These are phyloP conservation scores for Acomys russatus DNA, from an alignment of 2,797 vertebrate genomes.

Conservation along the genomic window DNA sequence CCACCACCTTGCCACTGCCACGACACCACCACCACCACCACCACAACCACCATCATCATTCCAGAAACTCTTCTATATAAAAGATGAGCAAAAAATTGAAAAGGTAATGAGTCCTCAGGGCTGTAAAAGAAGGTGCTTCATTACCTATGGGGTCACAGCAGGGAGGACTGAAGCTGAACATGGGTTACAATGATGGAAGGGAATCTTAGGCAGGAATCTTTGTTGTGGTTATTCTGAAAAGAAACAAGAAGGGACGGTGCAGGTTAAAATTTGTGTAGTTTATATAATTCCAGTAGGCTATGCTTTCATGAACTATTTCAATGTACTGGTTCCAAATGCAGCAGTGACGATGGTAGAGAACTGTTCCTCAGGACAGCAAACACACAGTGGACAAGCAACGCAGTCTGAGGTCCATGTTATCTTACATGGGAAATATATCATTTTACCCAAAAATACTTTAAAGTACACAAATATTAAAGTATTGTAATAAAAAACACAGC, in stretches of 20 bases:
- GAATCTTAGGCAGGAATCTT: neutral
- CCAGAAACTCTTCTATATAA: too few relatives aligned
- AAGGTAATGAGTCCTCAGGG: neutral
- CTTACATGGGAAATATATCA: neutral
- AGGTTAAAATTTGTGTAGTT: neutral
- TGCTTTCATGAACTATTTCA: neutral
- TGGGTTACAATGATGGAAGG: neutral
- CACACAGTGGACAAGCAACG: neutral
- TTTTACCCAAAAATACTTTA: neutral
- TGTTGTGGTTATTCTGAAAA: neutral
- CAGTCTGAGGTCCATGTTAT: neutral
- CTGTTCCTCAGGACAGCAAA: neutral
- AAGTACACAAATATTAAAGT: neutral
- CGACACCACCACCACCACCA: too few relatives aligned
- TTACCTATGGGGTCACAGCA: neutral
- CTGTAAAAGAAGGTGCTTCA: neutral
- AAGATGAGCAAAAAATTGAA: neutral
- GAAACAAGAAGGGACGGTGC: neutral
- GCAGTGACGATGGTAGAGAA: neutral
- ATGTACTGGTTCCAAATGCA: neutral
- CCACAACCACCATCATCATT: too few relatives aligned
- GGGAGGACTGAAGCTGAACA: neutral
- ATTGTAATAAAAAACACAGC: neutral
- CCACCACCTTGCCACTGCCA: too few relatives aligned
- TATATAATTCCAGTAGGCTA: neutral